Percentiles rank a stretch among this genome's conserved stretches.
Evolutionary conservation across 92 coral and sea anemone species (phyloP).

Genomic region (Montipora capitata): DNA sequence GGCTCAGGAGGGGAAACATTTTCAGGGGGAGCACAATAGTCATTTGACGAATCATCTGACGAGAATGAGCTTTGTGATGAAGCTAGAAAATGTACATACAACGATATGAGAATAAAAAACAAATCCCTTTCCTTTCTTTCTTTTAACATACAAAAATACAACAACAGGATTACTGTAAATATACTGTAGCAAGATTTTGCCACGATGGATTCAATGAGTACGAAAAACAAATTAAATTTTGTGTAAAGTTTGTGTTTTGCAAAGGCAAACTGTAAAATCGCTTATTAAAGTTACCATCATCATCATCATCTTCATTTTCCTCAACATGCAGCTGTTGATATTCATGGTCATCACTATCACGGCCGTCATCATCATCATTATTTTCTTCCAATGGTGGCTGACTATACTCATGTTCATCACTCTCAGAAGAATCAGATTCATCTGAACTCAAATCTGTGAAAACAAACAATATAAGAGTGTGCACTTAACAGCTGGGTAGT

Average conservation of each 20-base stretch:
- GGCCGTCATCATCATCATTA: neutral
- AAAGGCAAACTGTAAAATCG: too few species aligned
- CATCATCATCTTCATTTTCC: neutral
- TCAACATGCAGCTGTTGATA: constrained; percentile 19
- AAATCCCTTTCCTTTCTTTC: neutral
- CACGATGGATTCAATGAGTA: too few species aligned
- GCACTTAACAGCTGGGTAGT: too few species aligned
- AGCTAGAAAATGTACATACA: neutral
- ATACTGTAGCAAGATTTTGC: too few species aligned
- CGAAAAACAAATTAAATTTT: too few species aligned
- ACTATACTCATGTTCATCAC: constrained; percentile 33
- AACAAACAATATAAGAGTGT: neutral
- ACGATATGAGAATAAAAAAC: neutral
- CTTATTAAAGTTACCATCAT: constrained; percentile 16
- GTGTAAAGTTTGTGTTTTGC: too few species aligned
- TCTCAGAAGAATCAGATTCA: constrained; percentile 33
- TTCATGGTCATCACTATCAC: constrained; percentile 34
- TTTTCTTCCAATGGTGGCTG: constrained; percentile 24
- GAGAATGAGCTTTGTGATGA: constrained; percentile 57
- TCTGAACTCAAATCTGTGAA: constrained; percentile 42
- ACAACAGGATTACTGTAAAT: too few species aligned
- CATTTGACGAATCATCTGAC: constrained; percentile 43
- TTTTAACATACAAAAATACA: neutral
- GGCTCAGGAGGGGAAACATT: constrained; percentile 43
- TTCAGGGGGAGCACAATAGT: constrained; percentile 62